These are phyloP conservation scores for Dendroctonus valens DNA, from an alignment of 1,140 invertebrate genomes.

Conservation along the genomic window DNA sequence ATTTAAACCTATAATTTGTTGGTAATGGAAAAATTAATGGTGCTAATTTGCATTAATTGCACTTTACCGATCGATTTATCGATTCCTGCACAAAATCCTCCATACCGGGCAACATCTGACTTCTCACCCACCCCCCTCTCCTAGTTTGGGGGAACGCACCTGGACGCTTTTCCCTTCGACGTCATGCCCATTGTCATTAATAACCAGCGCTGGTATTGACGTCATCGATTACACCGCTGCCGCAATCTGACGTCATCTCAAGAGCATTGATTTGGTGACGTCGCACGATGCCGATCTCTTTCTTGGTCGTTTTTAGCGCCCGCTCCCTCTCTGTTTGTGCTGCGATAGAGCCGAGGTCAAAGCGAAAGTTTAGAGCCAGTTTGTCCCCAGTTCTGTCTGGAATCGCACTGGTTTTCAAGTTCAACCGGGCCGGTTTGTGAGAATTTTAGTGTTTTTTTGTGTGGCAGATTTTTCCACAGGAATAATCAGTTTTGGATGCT, in stretches of 20 bases:
- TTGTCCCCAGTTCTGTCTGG: conserved; percentile 28
- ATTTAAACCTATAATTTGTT: no score
- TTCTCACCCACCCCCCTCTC: neutral
- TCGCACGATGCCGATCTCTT: conserved; percentile 21
- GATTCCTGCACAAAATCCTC: no score
- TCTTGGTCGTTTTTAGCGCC: conserved; percentile 10
- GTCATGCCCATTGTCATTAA: conserved; percentile 24
- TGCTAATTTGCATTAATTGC: no score
- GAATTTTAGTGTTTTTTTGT: no score
- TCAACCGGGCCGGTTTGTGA: conserved; percentile 22
- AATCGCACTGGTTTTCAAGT: conserved; percentile 25
- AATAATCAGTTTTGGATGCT: no score
- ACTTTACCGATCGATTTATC: no score
- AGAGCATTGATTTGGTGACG: conserved; percentile 44
- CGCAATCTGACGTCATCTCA: conserved; percentile 39
- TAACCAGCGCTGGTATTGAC: conserved; percentile 34
- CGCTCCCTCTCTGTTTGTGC: conserved; percentile 31
- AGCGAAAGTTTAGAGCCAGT: conserved; percentile 48
- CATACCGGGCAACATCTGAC: no score
- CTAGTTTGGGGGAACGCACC: neutral
- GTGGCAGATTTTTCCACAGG: no score
- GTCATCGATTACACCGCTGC: conserved; percentile 36
- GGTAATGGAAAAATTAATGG: no score
- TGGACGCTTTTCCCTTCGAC: conserved; percentile 20
- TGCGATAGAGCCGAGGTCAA: conserved; percentile 45